Conservation (phyloP, 2,888 invertebrate genomes). For the Lucinisca nassula region DNA sequence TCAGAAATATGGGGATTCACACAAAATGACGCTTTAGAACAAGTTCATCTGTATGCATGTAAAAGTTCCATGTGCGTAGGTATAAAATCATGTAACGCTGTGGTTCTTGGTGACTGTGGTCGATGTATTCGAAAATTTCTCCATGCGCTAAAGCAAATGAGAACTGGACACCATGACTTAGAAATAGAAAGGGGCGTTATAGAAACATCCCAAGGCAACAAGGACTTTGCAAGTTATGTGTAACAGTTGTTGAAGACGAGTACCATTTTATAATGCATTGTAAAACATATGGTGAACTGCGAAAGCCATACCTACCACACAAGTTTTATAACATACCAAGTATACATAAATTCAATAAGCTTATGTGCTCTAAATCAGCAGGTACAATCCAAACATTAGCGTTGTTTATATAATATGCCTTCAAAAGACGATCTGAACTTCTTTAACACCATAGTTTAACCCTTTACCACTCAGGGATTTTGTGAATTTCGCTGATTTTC, state of each 20-base stretch:
- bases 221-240: not conserved
- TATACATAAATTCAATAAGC: not conserved
- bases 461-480: too few relatives aligned
- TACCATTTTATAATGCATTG: not conserved
- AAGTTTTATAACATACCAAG: not conserved
- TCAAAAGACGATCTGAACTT: too few relatives aligned
- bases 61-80: not conserved
- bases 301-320: not conserved
- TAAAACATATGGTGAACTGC: not conserved
- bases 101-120: not conserved
- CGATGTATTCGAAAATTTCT: not conserved
- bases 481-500: too few relatives aligned
- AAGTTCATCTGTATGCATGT: not conserved
- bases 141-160: not conserved
- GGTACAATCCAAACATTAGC: not conserved
- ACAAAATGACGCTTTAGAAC: not conserved
- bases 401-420: too few relatives aligned
- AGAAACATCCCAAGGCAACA: not conserved
- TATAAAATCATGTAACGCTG: not conserved
- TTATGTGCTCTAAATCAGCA: not conserved
- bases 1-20: conserved; percentile 29
- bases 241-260: not conserved
- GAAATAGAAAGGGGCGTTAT: conserved; percentile 29
- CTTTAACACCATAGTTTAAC: too few relatives aligned
- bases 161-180: conserved; percentile 8